These are phyloP conservation scores for Acanthosoma haemorrhoidale DNA, from an alignment of 2,888 invertebrate species.

Conservation along the genomic window DNA sequence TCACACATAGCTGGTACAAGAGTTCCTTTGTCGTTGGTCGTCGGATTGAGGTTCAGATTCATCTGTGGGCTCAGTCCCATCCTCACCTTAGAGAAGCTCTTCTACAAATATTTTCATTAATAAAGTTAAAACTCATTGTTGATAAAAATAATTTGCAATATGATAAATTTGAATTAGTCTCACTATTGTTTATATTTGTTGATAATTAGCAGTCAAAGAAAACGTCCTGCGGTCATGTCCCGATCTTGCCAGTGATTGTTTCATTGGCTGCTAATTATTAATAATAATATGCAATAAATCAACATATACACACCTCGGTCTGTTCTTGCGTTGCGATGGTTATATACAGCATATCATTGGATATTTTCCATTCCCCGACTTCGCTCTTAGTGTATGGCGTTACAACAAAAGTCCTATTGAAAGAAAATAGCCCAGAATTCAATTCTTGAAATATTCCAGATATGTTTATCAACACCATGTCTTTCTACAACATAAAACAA, in stretches of 20 bases:
- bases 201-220: no score
- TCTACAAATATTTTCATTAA: no score
- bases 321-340: slow-evolving; percentile 17
- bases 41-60: neutral
- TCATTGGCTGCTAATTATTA: no score
- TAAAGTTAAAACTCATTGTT: no score
- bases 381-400: neutral
- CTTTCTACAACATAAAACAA: neutral
- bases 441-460: slow-evolving; percentile 22
- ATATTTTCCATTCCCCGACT: slow-evolving; percentile 26
- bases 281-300: no score
- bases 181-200: no score
- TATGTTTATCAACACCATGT: slow-evolving; percentile 11
- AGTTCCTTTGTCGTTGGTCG: neutral
- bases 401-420: slow-evolving; percentile 15
- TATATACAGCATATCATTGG: slow-evolving; percentile 22
- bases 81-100: neutral
- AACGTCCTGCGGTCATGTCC: no score
- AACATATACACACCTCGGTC: neutral
- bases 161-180: no score
- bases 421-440: slow-evolving; percentile 18
- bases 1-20: slow-evolving; percentile 24
- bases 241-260: no score
- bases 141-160: no score
- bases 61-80: neutral